Percentiles rank a stretch among this genome's conserved stretches.
These are phyloP conservation scores for Phalacrocorax aristotelis DNA, from an alignment of 2,113 vertebrate species.

Conservation along the genomic window DNA sequence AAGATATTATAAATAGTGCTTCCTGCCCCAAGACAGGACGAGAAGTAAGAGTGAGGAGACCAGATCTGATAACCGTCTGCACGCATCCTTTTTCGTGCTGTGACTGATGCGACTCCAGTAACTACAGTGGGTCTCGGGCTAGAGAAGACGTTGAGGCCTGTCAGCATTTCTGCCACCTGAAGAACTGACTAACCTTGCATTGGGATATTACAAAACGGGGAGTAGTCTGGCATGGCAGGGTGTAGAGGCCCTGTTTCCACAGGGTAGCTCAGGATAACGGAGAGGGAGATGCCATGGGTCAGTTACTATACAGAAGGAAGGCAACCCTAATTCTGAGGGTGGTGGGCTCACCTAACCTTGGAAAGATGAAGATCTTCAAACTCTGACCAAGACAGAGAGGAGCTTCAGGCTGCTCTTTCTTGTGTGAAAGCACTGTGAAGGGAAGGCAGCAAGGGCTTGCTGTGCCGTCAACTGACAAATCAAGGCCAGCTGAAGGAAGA, in stretches of 20 bases:
- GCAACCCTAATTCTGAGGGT: background rate
- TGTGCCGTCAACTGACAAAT: background rate
- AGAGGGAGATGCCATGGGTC: background rate
- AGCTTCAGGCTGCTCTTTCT: background rate
- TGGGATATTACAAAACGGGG: background rate
- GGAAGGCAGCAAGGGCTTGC: background rate
- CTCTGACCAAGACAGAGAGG: background rate
- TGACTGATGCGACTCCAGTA: background rate
- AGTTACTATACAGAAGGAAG: background rate
- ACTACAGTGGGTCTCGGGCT: background rate
- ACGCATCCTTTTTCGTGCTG: background rate
- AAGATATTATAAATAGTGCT: background rate
- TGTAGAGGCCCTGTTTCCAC: fast-evolving
- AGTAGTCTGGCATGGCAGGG: background rate
- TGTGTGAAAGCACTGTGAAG: background rate
- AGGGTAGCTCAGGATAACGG: background rate
- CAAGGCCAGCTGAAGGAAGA: background rate
- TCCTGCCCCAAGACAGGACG: background rate
- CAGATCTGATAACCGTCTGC: background rate
- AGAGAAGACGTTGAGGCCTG: background rate
- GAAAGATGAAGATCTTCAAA: background rate
- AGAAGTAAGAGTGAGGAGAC: background rate
- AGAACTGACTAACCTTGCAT: background rate
- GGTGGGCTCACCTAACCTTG: background rate
- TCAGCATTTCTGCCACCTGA: background rate